Conservation (phyloP, 2,888 invertebrate genomes). For the Homarus gammarus region DNA sequence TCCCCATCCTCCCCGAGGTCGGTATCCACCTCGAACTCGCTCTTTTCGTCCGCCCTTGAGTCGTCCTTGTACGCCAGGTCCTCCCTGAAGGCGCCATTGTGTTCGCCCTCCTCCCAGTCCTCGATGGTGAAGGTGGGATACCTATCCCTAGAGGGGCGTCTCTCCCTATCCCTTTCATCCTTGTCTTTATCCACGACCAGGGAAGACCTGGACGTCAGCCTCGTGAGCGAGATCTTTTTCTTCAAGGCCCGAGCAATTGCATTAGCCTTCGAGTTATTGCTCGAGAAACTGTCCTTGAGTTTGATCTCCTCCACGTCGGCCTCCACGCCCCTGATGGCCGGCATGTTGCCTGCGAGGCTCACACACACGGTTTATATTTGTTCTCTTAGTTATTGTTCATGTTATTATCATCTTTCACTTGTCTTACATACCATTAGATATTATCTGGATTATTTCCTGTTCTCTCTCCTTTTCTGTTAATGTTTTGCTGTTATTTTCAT, state of each 20-base stretch:
- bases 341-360: conserved; percentile 42
- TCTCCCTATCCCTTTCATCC: conserved; percentile 47
- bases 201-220: conserved; percentile 45
- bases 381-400: too few relatives aligned
- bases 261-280: conserved; percentile 50
- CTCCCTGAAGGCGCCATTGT: conserved; percentile 51
- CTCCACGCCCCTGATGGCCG: conserved; percentile 66
- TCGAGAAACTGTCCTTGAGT: conserved; percentile 62
- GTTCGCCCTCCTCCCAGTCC: conserved; percentile 66
- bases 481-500: too few relatives aligned
- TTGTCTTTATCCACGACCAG: conserved; percentile 48
- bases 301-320: conserved; percentile 72
- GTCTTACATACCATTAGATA: too few relatives aligned
- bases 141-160: conserved; percentile 12
- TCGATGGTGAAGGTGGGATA: conserved; percentile 72
- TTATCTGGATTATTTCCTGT: background rate
- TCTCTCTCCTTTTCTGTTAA: too few relatives aligned
- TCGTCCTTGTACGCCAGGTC: conserved; percentile 51
- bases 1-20: conserved; percentile 56
- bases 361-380: too few relatives aligned
- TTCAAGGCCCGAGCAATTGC: conserved; percentile 60
- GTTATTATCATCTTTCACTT: too few relatives aligned
- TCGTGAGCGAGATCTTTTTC: conserved; percentile 66
- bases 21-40: conserved; percentile 50
- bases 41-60: conserved; percentile 35